phyloP scores from a whole-genome alignment of 2,113 vertebrate species.

The Phalacrocorax aristotelis region DNA sequence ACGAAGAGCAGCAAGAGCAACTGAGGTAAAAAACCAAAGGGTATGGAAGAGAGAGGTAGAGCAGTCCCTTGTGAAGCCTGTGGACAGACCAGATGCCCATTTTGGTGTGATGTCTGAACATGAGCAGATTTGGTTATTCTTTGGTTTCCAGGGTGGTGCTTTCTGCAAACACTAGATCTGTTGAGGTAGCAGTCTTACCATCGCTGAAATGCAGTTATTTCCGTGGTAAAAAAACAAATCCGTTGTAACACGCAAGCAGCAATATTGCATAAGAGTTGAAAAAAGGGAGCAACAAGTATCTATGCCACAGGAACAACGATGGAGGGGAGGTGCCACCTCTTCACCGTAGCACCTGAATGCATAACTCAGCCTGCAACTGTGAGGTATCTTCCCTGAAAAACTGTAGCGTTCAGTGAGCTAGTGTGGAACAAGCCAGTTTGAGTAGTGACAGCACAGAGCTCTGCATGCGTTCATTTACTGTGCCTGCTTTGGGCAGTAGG shows the following conservation, averaged over 20 bases:
- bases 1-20: conserved; percentile 30
- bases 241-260: background rate
- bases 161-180: background rate
- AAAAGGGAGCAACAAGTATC: background rate
- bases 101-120: background rate
- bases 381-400: background rate
- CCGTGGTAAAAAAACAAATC: background rate
- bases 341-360: background rate
- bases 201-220: background rate
- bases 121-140: background rate
- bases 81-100: background rate
- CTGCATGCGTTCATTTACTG: background rate
- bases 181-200: background rate
- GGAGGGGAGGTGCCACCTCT: background rate
- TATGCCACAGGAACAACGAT: background rate
- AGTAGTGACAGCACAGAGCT: background rate
- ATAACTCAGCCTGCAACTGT: background rate
- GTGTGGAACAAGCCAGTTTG: background rate
- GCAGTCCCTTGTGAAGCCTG: background rate
- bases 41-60: background rate
- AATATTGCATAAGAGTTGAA: background rate
- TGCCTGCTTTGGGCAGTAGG: background rate
- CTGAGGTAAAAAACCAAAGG: background rate
- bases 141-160: background rate
- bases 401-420: background rate